Base-by-base conservation (phyloP, 2,797 vertebrate species). In the Chloroceryle inda region DNA sequence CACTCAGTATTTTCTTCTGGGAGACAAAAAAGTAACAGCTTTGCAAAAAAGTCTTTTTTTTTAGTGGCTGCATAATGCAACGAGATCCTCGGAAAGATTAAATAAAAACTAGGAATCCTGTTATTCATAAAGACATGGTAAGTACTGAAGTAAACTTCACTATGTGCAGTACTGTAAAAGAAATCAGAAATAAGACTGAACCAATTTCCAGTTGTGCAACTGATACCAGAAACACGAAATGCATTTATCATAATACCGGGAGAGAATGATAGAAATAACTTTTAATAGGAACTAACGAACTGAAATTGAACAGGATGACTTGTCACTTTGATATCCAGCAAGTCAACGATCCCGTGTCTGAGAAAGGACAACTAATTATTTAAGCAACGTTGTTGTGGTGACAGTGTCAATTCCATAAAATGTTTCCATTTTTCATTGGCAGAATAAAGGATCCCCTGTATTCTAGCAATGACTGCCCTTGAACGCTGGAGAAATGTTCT, bases 351-450 rank as follows among this genome's bases (percentile, higher is more conserved):
- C 45, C 45, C 13, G 5, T 20, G 69, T 33, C 64, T 82, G 26
- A 91, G 50, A 58, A 71, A 66, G 33, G 33, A 83, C 1, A 8
- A 64, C 37, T 71, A 91, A 89, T 91, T 96, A 87, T 68, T 94
- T 90, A 82, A 85, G 62, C 38, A 88, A 58, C 0, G 0, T 21
- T 86, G 53, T 64, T 76, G 50, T 47, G 61, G 29, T 73, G 85
- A 81, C 50, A 85, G 4, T 66, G 63, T 64, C 85, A 91, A 82
- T 49, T 91, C 61, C 66, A 44, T 45, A 78, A 90, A 92, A 80
- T 50, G 29, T 55, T 94, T 67, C 75, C 31, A 89, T 96, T 94
- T 93, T 85, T 96, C 89, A 93, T 56, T 72, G 88, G 68, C 74
- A 93, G 74, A 89, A 83, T 81, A 93, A 96, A 96, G 82, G 49